A percentile compares a stretch with the other conserved stretches of the same genome.
Conservation (phyloP, 1,140 invertebrate species). For the Hydropsyche tenuis region DNA sequence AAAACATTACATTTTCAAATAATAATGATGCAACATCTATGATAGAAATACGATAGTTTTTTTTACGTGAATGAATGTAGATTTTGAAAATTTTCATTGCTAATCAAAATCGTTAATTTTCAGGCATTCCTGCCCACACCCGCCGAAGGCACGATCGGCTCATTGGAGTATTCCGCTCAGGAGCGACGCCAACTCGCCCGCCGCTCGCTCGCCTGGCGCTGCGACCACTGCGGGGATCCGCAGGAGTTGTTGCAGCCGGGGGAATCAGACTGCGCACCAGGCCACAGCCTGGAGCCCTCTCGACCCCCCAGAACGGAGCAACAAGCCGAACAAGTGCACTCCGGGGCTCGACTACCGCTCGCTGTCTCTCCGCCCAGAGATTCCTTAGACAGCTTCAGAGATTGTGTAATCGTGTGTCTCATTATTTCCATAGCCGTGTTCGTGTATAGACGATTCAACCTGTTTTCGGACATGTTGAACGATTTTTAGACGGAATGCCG, state of each 20-base stretch:
- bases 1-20: too few relatives aligned
- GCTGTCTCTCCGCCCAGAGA: neutral
- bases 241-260: constrained; percentile 52
- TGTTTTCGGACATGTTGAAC: constrained; percentile 20
- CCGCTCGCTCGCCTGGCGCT: constrained; percentile 66
- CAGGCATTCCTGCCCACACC: constrained; percentile 91
- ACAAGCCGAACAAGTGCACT: neutral
- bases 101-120: too few relatives aligned
- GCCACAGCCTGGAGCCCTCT: constrained; percentile 29
- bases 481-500: neutral
- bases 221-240: constrained; percentile 62
- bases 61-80: too few relatives aligned
- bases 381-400: constrained; percentile 40
- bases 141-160: constrained; percentile 83
- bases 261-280: constrained; percentile 38
- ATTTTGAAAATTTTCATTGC: too few relatives aligned
- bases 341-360: neutral
- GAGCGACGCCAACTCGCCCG: constrained; percentile 79
- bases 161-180: constrained; percentile 79
- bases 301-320: constrained; percentile 23
- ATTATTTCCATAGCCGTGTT: constrained; percentile 43
- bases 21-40: too few relatives aligned
- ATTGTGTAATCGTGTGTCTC: constrained; percentile 43
- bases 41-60: too few relatives aligned
- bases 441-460: constrained; percentile 44